Conservation (phyloP, 2,888 invertebrate species). For the Eupithecia subfuscata region DNA sequence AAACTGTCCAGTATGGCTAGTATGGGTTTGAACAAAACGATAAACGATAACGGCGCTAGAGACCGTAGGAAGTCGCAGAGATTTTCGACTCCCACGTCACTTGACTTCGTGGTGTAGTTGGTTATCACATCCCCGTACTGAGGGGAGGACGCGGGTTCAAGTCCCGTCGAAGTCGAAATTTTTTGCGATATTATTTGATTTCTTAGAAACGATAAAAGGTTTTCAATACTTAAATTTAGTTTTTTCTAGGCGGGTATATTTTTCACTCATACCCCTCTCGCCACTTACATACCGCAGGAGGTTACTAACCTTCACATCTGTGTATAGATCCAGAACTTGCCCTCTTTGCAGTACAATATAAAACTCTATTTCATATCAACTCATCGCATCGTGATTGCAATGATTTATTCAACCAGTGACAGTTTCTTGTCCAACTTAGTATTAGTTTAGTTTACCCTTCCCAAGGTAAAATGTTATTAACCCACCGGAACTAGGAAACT, state of each 20-base stretch:
- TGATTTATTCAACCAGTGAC: constrained; percentile 9
- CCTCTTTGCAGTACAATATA: background rate
- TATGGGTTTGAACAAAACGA: background rate
- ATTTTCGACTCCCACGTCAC: too few relatives aligned
- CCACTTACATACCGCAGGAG: background rate
- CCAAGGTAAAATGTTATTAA: constrained; percentile 8
- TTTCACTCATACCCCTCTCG: background rate
- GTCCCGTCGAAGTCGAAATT: too few relatives aligned
- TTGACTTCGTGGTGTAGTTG: too few relatives aligned
- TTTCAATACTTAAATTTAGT: too few relatives aligned
- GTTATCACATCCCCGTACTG: too few relatives aligned
- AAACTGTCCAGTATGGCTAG: background rate
- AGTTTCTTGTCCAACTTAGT: constrained; percentile 8
- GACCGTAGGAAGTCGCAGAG: too few relatives aligned
- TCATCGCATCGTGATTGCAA: background rate
- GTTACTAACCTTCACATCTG: background rate
- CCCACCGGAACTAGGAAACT: background rate
- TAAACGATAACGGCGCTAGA: too few relatives aligned
- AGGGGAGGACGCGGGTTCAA: too few relatives aligned
- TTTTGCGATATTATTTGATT: too few relatives aligned
- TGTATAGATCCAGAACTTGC: background rate
- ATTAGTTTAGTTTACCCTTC: constrained; percentile 15
- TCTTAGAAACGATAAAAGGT: background rate
- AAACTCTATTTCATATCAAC: background rate
- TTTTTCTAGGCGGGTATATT: background rate